These are phyloP conservation scores for Sminthurinus signatus DNA, from an alignment of 1,140 invertebrate genomes.

Conservation along the genomic window DNA sequence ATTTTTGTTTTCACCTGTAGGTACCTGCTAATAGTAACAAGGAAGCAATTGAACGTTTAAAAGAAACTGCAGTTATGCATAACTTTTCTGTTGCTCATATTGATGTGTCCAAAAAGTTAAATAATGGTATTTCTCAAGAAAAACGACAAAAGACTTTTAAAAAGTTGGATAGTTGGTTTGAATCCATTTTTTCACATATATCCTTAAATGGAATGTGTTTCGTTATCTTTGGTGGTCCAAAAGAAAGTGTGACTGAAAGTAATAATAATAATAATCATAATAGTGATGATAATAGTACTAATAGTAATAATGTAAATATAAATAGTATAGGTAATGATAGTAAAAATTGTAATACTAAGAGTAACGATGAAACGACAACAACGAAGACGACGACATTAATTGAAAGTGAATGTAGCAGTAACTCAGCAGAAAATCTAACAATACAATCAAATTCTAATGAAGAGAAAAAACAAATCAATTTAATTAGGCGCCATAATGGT, in stretches of 20 bases:
- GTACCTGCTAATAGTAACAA: background rate
- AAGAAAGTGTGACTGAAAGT: background rate
- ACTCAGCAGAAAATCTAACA: background rate
- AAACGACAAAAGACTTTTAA: constrained; percentile 18
- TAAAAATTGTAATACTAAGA: background rate
- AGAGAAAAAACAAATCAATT: background rate
- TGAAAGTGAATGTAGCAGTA: background rate
- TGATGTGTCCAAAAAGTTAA: constrained; percentile 21
- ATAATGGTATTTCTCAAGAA: background rate
- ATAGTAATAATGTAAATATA: constrained; percentile 7
- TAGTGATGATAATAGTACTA: background rate
- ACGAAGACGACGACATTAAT: background rate
- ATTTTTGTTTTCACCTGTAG: too few relatives aligned
- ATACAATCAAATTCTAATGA: background rate
- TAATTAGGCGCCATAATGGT: constrained; percentile 26
- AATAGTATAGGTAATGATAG: background rate
- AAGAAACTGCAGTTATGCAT: constrained; percentile 24
- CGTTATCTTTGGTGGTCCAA: constrained; percentile 28
- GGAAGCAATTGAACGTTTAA: constrained; percentile 27
- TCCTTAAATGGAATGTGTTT: constrained; percentile 32
- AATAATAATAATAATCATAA: background rate
- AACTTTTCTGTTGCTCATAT: constrained; percentile 38
- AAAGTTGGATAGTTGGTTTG: constrained; percentile 28
- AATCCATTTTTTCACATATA: constrained; percentile 17
- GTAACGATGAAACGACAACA: constrained; percentile 13